A percentile compares a stretch with the other conserved stretches of the same genome.
phyloP scores from a whole-genome alignment of 92 coral and sea anemone species.

The Epizoanthus ramosus region DNA sequence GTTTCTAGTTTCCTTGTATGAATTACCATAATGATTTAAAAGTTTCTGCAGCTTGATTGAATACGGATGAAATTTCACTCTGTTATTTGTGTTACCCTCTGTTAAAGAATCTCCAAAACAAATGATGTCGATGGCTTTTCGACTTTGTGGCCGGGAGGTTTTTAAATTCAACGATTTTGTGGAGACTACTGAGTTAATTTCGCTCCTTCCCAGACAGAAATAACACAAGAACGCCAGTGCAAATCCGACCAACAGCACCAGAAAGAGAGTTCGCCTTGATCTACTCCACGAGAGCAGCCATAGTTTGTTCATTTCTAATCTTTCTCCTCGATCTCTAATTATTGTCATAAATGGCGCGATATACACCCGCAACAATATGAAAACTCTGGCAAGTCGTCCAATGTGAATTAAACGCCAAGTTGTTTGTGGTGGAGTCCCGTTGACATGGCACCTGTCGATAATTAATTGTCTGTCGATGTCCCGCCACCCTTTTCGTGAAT shows the following conservation, averaged over 20 bases:
- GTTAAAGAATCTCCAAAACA: slow-evolving; percentile 43
- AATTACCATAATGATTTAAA: not conserved
- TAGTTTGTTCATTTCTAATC: not conserved
- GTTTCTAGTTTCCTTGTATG: not conserved
- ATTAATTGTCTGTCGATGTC: too few relatives aligned
- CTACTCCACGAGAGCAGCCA: not conserved
- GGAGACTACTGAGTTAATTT: not conserved
- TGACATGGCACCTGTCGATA: slow-evolving; percentile 27
- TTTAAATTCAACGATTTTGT: not conserved
- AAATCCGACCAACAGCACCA: not conserved
- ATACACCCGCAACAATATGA: not conserved
- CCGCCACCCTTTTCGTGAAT: too few relatives aligned
- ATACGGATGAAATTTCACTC: slow-evolving; percentile 12
- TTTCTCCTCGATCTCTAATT: not conserved
- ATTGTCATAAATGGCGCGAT: not conserved
- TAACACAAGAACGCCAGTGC: slow-evolving; percentile 1
- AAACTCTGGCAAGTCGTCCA: too few relatives aligned
- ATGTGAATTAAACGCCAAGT: not conserved
- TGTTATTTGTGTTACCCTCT: not conserved
- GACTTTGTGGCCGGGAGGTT: not conserved
- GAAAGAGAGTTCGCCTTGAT: slow-evolving; percentile 8
- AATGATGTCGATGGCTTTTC: slow-evolving; percentile 1
- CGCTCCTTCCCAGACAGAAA: not conserved
- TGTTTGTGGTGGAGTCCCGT: slow-evolving; percentile 62
- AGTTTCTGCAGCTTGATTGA: slow-evolving; percentile 29